phyloP scores from a whole-genome alignment of 2,888 invertebrate species.

The Tenthredo livida region DNA sequence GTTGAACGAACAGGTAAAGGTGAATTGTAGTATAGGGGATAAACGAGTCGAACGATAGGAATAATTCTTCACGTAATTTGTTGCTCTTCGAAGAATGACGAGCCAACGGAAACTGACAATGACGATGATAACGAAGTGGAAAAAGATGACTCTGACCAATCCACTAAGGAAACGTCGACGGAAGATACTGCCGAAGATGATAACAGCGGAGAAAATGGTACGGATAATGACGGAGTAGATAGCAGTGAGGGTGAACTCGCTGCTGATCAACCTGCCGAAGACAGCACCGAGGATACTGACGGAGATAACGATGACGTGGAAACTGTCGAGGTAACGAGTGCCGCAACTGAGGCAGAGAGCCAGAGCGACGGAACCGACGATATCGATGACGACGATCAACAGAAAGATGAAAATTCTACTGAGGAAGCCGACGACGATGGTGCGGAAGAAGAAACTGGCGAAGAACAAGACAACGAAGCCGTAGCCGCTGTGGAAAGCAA shows the following conservation, averaged over 20 bases:
- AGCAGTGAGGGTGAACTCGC: slow-evolving; percentile 51
- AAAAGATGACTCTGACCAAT: slow-evolving; percentile 50
- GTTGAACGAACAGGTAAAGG: slow-evolving; percentile 63
- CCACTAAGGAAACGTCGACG: slow-evolving; percentile 32
- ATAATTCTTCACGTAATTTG: slow-evolving; percentile 1
- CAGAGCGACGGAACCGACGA: slow-evolving; percentile 55
- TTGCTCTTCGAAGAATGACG: slow-evolving; percentile 48
- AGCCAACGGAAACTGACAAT: slow-evolving; percentile 57
- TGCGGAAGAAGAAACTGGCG: slow-evolving; percentile 63
- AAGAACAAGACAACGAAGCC: slow-evolving; percentile 67
- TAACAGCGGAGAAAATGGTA: slow-evolving; percentile 31
- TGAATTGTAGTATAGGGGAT: neutral
- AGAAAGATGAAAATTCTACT: slow-evolving; percentile 63
- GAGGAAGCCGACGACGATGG: slow-evolving; percentile 57
- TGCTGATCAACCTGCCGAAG: slow-evolving; percentile 54
- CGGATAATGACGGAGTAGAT: slow-evolving; percentile 42
- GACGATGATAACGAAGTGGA: slow-evolving; percentile 60
- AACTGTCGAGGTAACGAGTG: slow-evolving; percentile 58
- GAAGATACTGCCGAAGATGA: slow-evolving; percentile 62
- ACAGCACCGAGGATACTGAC: slow-evolving; percentile 58
- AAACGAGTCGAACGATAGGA: neutral
- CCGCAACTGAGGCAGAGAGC: slow-evolving; percentile 52
- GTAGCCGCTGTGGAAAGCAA: slow-evolving; percentile 60
- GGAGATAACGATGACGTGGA: slow-evolving; percentile 58
- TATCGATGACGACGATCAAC: slow-evolving; percentile 56